Percentiles rank a stretch among this genome's conserved stretches.
Conservation (phyloP, 2,797 vertebrate genomes). For the Pterois miles region DNA sequence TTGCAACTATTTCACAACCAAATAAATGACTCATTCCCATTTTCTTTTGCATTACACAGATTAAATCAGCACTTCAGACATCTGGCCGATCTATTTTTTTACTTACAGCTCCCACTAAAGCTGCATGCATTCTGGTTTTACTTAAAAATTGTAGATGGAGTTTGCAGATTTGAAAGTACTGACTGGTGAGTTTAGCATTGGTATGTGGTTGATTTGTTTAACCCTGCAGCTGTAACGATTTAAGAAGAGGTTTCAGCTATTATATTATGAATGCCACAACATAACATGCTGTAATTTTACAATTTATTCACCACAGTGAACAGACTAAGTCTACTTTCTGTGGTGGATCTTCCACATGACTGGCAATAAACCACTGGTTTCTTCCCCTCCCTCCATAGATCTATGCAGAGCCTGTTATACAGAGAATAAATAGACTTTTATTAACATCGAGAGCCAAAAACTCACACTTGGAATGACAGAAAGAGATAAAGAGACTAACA, state of each 20-base stretch:
- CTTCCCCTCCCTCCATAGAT: neutral
- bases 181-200: neutral
- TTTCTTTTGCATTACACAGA: neutral
- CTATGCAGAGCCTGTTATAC: slow-evolving; percentile 28
- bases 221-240: neutral
- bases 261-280: neutral
- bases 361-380: neutral
- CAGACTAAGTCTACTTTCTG: neutral
- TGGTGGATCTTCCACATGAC: neutral
- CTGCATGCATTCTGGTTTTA: neutral
- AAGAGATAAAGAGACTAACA: slow-evolving; percentile 36
- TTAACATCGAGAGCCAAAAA: slow-evolving; percentile 59
- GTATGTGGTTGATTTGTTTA: neutral
- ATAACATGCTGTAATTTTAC: neutral
- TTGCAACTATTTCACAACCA: neutral
- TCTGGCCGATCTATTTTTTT: neutral
- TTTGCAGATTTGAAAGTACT: neutral
- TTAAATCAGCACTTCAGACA: slow-evolving; percentile 4
- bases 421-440: slow-evolving; percentile 71
- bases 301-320: neutral
- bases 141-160: neutral
- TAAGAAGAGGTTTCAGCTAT: neutral
- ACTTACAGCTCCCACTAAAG: neutral
- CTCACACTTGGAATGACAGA: slow-evolving; percentile 50
- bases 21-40: neutral